These are phyloP conservation scores for Sciurus carolinensis DNA, from an alignment of 2,797 vertebrate genomes.

Conservation along the genomic window DNA sequence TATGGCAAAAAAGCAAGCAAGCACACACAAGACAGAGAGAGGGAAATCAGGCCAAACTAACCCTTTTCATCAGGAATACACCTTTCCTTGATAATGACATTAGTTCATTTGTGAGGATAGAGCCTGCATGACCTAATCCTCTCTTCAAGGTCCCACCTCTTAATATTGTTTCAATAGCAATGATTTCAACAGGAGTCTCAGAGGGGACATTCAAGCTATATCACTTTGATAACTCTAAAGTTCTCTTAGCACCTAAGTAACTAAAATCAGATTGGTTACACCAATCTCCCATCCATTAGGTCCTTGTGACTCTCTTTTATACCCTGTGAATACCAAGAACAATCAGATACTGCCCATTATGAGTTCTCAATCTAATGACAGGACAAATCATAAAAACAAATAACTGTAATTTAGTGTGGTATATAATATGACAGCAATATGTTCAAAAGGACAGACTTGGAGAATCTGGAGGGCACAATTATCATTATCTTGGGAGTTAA, in stretches of 20 bases:
- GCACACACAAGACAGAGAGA: neutral
- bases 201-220: neutral
- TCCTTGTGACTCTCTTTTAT: neutral
- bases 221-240: neutral
- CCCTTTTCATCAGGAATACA: neutral
- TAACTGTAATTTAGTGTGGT: neutral
- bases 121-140: neutral
- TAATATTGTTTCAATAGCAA: neutral
- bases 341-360: neutral
- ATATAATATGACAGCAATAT: constrained; percentile 10
- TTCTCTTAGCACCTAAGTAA: neutral
- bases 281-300: neutral
- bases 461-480: neutral
- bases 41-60: neutral
- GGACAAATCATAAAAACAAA: constrained; percentile 40
- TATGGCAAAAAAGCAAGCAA: neutral
- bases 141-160: neutral
- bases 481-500: constrained; percentile 27
- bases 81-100: neutral
- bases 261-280: neutral
- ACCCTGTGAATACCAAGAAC: constrained; percentile 14
- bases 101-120: neutral
- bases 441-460: neutral
- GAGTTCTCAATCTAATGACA: neutral
- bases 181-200: neutral